Percentiles rank a stretch among this genome's conserved stretches.
Conservation (phyloP, 2,888 invertebrate species). For the Pecten maximus region DNA sequence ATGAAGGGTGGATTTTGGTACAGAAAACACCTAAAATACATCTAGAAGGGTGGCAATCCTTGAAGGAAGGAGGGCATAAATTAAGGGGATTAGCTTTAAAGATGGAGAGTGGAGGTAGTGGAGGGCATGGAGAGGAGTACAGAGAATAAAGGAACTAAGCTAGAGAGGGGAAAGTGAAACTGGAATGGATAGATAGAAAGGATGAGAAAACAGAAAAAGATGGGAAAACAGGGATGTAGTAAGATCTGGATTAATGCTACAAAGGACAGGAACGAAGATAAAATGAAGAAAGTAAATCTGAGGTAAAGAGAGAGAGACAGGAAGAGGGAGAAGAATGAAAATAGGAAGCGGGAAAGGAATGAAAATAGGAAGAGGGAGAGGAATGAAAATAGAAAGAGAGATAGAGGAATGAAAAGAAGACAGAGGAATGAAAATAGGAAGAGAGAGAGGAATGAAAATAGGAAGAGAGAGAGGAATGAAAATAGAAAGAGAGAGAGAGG, state of each 20-base stretch:
- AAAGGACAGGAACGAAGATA: not conserved
- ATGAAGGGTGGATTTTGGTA: not conserved
- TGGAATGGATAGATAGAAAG: conserved; percentile 7
- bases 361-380: conserved; percentile 7
- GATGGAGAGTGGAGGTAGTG: not conserved
- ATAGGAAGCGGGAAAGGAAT: not conserved
- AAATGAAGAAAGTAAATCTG: not conserved
- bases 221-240: not conserved
- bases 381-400: conserved; percentile 35
- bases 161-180: not conserved
- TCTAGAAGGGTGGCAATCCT: not conserved
- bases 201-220: not conserved
- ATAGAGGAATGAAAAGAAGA: conserved; percentile 37
- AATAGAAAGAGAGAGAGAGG: no score
- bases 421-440: conserved; percentile 48
- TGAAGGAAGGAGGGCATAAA: not conserved
- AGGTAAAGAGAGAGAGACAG: not conserved
- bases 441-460: conserved; percentile 39
- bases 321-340: not conserved
- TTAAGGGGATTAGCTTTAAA: not conserved
- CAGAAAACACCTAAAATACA: not conserved
- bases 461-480: no score
- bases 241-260: no score
- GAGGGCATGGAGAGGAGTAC: not conserved
- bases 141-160: not conserved